These are phyloP conservation scores for Antennarius maculatus DNA, from an alignment of 2,797 vertebrate species.

Conservation along the genomic window DNA sequence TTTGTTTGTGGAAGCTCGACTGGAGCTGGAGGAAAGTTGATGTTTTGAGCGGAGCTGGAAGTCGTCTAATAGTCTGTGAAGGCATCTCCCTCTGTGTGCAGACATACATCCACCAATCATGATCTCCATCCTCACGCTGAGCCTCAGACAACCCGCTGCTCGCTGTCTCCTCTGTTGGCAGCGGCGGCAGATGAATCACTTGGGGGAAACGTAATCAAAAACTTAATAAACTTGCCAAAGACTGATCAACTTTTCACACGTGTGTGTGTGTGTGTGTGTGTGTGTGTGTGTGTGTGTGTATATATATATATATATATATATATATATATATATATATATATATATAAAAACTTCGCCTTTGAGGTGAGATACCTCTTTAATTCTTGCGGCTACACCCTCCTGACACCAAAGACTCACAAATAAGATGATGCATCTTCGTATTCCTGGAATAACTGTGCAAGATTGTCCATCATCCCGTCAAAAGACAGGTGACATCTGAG, in stretches of 20 bases:
- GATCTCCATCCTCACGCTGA: constrained; percentile 58
- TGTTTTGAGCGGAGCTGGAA: constrained; percentile 32
- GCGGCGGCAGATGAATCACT: constrained; percentile 45
- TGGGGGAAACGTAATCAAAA: constrained; percentile 59
- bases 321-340: too few relatives aligned
- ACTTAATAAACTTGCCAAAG: constrained; percentile 40
- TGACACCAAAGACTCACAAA: constrained; percentile 9
- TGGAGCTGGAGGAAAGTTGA: constrained; percentile 27
- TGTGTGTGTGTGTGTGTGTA: too few relatives aligned
- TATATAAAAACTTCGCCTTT: too few relatives aligned
- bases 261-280: too few relatives aligned
- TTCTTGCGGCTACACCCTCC: too few relatives aligned
- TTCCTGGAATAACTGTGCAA: constrained; percentile 9
- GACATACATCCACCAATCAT: constrained; percentile 62
- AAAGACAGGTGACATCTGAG: constrained; percentile 6
- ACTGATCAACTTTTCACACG: not conserved
- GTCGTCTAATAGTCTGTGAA: constrained; percentile 38
- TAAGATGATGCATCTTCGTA: not conserved
- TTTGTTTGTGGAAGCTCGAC: constrained; percentile 11
- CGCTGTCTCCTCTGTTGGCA: constrained; percentile 61
- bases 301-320: too few relatives aligned
- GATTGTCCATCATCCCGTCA: constrained; percentile 2
- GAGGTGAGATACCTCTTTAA: too few relatives aligned
- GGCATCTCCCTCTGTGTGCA: constrained; percentile 42
- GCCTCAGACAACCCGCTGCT: constrained; percentile 65